Percentiles rank a stretch among this genome's conserved stretches.
These are phyloP conservation scores for Lepidotrigona ventralis DNA, from an alignment of 1,140 invertebrate genomes.

Conservation along the genomic window DNA sequence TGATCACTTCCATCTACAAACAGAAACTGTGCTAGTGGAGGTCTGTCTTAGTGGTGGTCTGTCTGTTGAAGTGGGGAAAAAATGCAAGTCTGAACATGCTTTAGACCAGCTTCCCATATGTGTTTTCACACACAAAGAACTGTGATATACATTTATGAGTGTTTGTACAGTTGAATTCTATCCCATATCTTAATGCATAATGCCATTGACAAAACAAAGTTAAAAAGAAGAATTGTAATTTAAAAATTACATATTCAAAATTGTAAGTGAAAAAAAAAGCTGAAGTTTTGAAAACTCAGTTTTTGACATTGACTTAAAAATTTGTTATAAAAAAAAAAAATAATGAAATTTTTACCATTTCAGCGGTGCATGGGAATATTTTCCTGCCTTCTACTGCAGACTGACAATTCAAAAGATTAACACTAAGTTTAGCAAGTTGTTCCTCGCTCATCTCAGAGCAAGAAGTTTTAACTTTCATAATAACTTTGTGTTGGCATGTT, in stretches of 20 bases:
- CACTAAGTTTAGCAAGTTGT: slow-evolving; percentile 84
- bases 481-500: slow-evolving; percentile 84
- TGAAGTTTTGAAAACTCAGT: background rate
- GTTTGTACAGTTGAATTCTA: background rate
- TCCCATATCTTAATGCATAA: background rate
- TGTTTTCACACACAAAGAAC: background rate
- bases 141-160: background rate
- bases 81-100: slow-evolving; percentile 70
- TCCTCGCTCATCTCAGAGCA: slow-evolving; percentile 84
- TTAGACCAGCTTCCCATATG: slow-evolving; percentile 42
- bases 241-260: background rate
- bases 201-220: background rate
- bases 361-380: slow-evolving; percentile 82
- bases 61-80: slow-evolving; percentile 44
- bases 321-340: background rate
- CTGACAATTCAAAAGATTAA: slow-evolving; percentile 87
- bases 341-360: slow-evolving; percentile 80
- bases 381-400: slow-evolving; percentile 83
- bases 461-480: slow-evolving; percentile 82
- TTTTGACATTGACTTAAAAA: slow-evolving; percentile 12
- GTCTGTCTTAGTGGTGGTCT: slow-evolving; percentile 45
- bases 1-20: background rate
- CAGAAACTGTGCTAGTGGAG: background rate
- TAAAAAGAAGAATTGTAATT: too few relatives aligned
- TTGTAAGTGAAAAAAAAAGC: background rate